phyloP scores from a whole-genome alignment of 2,888 invertebrate genomes.

The Platycnemis pennipes region DNA sequence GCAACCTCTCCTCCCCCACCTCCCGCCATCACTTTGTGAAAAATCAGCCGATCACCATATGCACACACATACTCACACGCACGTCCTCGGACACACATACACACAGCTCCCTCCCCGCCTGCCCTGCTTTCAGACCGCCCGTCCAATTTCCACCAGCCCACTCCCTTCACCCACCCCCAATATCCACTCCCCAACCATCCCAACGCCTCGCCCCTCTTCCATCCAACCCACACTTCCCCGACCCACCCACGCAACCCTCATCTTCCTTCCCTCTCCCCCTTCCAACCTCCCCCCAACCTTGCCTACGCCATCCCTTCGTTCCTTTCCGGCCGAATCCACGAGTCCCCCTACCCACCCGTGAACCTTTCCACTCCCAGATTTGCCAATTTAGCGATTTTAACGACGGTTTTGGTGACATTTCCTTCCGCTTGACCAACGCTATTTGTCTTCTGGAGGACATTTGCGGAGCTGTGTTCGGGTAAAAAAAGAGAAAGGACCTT shows the following conservation, averaged over 20 bases:
- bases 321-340: neutral
- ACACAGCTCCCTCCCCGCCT: neutral
- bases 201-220: neutral
- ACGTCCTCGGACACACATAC: neutral
- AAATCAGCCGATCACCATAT: slow-evolving; percentile 23
- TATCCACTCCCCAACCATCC: too few relatives aligned
- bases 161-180: neutral
- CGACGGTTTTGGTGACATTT: slow-evolving; percentile 28
- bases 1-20: neutral
- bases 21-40: slow-evolving; percentile 28
- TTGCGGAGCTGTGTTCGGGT: neutral
- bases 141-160: neutral
- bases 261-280: neutral
- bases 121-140: neutral
- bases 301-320: neutral
- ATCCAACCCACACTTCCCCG: neutral
- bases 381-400: slow-evolving; percentile 39
- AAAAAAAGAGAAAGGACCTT: neutral
- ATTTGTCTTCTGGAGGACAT: neutral
- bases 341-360: too few relatives aligned
- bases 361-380: slow-evolving; percentile 3
- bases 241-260: neutral
- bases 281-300: neutral
- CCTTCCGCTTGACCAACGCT: slow-evolving; percentile 32
- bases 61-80: neutral